A percentile compares a stretch with the other conserved stretches of the same genome.
phyloP scores from a whole-genome alignment of 2,797 vertebrate genomes.

The Paedocypris micromegethes region DNA sequence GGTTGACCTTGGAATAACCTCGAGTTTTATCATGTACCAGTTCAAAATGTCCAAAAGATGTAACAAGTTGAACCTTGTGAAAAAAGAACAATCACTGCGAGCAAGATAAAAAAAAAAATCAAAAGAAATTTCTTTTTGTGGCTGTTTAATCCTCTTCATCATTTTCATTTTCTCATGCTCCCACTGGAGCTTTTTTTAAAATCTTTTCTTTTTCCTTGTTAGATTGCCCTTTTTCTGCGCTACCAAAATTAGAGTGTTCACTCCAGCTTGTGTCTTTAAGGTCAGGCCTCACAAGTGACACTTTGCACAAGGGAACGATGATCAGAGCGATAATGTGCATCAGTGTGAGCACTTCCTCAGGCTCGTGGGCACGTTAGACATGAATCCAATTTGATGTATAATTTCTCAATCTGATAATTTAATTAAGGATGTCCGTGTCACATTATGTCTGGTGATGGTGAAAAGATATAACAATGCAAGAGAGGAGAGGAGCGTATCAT shows the following conservation, averaged over 20 bases:
- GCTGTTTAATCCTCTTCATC: slow-evolving; percentile 17
- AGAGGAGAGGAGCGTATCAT: slow-evolving; percentile 10
- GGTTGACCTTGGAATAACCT: no score
- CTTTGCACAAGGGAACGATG: slow-evolving; percentile 26
- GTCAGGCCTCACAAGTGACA: slow-evolving; percentile 40
- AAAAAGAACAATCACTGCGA: slow-evolving; percentile 8
- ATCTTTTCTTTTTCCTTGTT: slow-evolving; percentile 42
- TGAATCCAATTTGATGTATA: slow-evolving; percentile 66
- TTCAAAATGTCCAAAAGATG: no score
- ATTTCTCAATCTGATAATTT: slow-evolving; percentile 70
- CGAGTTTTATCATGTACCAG: no score
- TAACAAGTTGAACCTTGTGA: no score
- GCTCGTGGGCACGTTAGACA: slow-evolving; percentile 67
- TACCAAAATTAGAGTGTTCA: slow-evolving; percentile 65
- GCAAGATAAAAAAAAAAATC: slow-evolving; percentile 22
- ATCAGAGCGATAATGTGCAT: slow-evolving; percentile 25
- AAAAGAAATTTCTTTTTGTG: slow-evolving; percentile 31
- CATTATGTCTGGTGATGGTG: slow-evolving; percentile 28
- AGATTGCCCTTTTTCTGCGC: slow-evolving; percentile 67
- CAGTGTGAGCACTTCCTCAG: slow-evolving; percentile 18
- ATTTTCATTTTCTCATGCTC: slow-evolving; percentile 23
- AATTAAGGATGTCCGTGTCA: slow-evolving; percentile 59
- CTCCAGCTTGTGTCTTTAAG: slow-evolving; percentile 53
- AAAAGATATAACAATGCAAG: slow-evolving; percentile 13
- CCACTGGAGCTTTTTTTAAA: background rate